Base-by-base conservation (phyloP, 2,888 invertebrate genomes). In the Malachius bipustulatus region DNA sequence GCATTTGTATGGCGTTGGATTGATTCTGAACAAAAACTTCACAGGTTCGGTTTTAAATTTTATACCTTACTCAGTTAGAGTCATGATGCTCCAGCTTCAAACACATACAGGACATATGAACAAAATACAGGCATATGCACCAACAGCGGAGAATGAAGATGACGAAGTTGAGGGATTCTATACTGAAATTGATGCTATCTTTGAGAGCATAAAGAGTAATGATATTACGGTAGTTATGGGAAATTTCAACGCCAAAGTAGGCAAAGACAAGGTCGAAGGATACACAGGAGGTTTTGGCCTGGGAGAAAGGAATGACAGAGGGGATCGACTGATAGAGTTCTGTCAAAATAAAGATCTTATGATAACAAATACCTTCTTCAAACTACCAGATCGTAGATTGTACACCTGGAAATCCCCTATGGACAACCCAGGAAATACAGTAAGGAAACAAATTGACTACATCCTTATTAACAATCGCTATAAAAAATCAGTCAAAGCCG, bases 391-490 rank as follows among this genome's bases (percentile, higher is more conserved):
- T n/a, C 29, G 29, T 8, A 28, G 29, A 28, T 11, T 28, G 11
- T 28, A 28, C 10, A 9, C 29, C 8, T 28, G 29, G 29, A 28
- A 28, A n/a, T 28, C 24, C n/a, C 24, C 24, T n/a, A 19, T 19
- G 24, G 24, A 19, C 6, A n/a, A n/a, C 6, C 24, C 24, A 8
- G 24, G 24, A 19, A n/a, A n/a, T 8, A 19, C n/a, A 19, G 24
- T 19, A 6, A 19, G 24, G 24, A 8, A 19, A 8, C 24, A 19
- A 19, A 19, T 19, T n/a, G 24, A 19, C n/a, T 19, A 8, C 24
- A 19, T 19, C n/a, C 24, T 19, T 19, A n/a, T 19, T 19, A 19
- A 19, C 6, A n/a, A 8, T 19, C 6, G 24, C 6, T 19, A 19
- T n/a, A 6, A n/a, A 19, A 19, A 19, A 6, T 19, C 24, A 8